These are phyloP conservation scores for Sipha flava DNA, from an alignment of 1,140 invertebrate species.

Conservation along the genomic window DNA sequence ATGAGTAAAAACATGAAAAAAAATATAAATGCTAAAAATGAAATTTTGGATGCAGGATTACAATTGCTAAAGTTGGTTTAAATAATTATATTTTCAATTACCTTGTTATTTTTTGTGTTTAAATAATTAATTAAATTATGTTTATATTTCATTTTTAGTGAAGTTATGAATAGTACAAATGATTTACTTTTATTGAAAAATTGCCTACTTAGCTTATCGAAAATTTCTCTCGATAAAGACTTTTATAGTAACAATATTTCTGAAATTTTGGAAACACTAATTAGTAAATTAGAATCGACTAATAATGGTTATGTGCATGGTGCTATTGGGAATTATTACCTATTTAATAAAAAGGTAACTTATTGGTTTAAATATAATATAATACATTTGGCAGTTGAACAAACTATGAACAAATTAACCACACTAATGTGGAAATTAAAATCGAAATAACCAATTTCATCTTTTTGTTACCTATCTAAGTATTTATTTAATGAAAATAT, in stretches of 20 bases:
- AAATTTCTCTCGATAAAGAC: not conserved
- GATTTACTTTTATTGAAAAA: conserved; percentile 14
- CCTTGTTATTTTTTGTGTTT: not conserved
- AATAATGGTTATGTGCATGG: conserved; percentile 15
- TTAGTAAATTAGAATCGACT: not conserved
- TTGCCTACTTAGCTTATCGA: not conserved
- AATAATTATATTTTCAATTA: not conserved
- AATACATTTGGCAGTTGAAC: too few species aligned
- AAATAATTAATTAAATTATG: not conserved
- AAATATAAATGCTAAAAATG: not conserved
- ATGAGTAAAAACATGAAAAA: not conserved
- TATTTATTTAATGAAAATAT: too few species aligned
- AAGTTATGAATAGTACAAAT: not conserved
- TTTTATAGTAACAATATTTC: not conserved
- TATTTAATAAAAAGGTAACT: conserved; percentile 4
- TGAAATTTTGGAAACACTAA: not conserved
- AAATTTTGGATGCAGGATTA: not conserved
- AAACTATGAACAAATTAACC: too few species aligned
- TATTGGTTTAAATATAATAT: too few species aligned
- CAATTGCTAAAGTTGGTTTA: not conserved
- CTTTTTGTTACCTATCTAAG: too few species aligned
- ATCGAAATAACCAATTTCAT: too few species aligned
- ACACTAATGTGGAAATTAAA: too few species aligned
- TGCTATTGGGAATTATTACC: conserved; percentile 15
- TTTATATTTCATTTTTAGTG: not conserved